Evolutionary conservation across 2,888 invertebrate genomes (phyloP).

Genomic region (Gastrophysa polygoni): DNA sequence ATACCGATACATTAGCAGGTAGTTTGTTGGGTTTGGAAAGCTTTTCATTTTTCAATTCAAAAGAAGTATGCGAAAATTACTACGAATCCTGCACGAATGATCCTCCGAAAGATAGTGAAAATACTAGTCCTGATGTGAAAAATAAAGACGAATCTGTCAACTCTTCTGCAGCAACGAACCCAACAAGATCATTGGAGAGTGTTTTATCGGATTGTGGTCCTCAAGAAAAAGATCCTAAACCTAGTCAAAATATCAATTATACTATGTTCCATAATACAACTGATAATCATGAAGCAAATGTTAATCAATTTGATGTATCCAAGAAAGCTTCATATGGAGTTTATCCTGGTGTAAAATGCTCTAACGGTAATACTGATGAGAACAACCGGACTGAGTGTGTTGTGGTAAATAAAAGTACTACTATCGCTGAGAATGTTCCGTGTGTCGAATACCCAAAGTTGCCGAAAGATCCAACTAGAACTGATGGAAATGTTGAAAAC

Average conservation of each 20-base stretch:
- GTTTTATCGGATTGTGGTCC: background rate
- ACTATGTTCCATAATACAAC: background rate
- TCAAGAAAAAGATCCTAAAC: background rate
- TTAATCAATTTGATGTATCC: background rate
- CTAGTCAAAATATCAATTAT: background rate
- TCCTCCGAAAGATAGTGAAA: background rate
- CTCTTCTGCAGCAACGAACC: background rate
- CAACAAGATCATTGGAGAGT: background rate
- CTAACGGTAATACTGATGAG: background rate
- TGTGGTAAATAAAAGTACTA: background rate
- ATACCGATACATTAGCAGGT: constrained; percentile 46
- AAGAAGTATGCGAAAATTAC: constrained; percentile 47
- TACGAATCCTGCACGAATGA: constrained; percentile 31
- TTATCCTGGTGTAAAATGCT: background rate
- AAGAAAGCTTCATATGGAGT: background rate
- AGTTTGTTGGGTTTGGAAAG: constrained; percentile 55
- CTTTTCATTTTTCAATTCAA: constrained; percentile 53
- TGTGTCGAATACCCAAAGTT: background rate
- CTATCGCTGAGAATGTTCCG: background rate
- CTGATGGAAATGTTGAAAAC: background rate
- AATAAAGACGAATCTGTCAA: background rate
- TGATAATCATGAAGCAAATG: background rate
- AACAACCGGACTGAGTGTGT: background rate
- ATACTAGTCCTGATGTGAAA: background rate
- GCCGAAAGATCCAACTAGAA: background rate